Conservation (phyloP, 2,113 vertebrate species). For the Coptodon rendalli region DNA sequence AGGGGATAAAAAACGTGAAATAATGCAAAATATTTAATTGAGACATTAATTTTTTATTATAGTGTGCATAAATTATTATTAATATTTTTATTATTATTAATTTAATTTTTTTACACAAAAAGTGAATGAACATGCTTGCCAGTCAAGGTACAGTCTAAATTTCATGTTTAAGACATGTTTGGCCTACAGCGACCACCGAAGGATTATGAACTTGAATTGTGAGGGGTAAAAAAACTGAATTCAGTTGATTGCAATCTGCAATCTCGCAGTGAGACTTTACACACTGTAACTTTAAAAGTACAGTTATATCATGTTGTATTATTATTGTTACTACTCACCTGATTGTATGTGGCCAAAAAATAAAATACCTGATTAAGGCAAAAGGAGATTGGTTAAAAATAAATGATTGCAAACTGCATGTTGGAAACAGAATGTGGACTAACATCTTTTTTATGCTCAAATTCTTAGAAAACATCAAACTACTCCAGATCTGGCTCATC, state of each 20-base stretch:
- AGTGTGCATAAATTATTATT: not conserved
- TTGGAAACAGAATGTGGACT: not conserved
- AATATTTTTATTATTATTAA: not conserved
- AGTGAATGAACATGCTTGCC: not conserved
- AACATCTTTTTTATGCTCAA: not conserved
- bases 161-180: not conserved
- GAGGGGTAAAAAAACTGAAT: not conserved
- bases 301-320: not conserved
- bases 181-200: fast-evolving
- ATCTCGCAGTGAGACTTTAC: not conserved
- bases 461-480: not conserved
- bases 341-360: not conserved
- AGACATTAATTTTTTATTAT: fast-evolving
- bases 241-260: not conserved
- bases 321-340: not conserved
- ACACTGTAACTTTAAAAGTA: not conserved
- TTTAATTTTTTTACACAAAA: not conserved
- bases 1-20: not conserved
- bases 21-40: not conserved
- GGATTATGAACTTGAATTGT: not conserved
- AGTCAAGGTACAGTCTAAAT: not conserved
- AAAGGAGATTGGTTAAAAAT: not conserved
- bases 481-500: not conserved
- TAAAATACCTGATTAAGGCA: not conserved
- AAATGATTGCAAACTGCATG: not conserved